Evolutionary conservation across 2,113 vertebrate genomes (phyloP).

Genomic region (Scalopus aquaticus): DNA sequence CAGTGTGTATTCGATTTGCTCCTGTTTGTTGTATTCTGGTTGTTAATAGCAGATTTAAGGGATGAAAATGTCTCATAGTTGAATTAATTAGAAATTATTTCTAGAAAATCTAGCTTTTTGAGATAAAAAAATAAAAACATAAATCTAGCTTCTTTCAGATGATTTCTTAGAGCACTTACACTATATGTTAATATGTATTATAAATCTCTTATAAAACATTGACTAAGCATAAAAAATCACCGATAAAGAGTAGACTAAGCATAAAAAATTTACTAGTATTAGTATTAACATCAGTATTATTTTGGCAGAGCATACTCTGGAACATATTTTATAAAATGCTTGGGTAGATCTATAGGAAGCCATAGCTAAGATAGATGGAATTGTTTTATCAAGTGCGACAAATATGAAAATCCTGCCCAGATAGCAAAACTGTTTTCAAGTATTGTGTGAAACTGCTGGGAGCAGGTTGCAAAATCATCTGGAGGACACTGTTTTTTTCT

Average conservation of each 20-base stretch:
- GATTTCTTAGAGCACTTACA: slow-evolving; percentile 33
- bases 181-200: slow-evolving; percentile 60
- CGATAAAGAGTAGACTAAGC: not conserved
- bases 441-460: not conserved
- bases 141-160: not conserved
- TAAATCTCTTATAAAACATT: slow-evolving; percentile 49
- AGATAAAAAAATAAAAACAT: not conserved
- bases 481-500: not conserved
- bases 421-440: not conserved
- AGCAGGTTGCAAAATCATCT: not conserved
- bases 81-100: not conserved
- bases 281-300: slow-evolving; percentile 41
- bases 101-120: not conserved
- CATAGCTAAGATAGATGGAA: not conserved
- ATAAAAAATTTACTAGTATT: slow-evolving; percentile 50
- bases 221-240: slow-evolving; percentile 8
- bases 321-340: slow-evolving; percentile 11
- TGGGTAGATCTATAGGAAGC: not conserved
- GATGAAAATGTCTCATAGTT: not conserved
- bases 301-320: slow-evolving; percentile 35
- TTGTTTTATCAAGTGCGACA: not conserved
- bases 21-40: not conserved
- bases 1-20: not conserved
- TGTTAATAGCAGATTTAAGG: not conserved
- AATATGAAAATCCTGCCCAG: not conserved